These are phyloP conservation scores for Nemapogon koenigi DNA, from an alignment of 2,888 invertebrate species.

Conservation along the genomic window DNA sequence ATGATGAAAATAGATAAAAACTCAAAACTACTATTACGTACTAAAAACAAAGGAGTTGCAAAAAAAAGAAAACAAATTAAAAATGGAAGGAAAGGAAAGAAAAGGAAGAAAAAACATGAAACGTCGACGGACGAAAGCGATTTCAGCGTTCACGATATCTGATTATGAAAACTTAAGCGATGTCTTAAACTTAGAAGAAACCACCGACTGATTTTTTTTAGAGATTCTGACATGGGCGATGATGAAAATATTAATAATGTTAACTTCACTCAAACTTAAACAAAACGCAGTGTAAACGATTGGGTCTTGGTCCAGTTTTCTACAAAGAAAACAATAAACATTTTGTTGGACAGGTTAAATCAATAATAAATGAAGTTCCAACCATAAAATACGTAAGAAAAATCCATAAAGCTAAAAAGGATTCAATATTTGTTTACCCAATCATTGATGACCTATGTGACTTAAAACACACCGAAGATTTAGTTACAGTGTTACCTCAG, in stretches of 20 bases:
- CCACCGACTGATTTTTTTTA: no score
- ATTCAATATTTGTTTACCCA: slow-evolving; percentile 7
- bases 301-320: slow-evolving; percentile 7
- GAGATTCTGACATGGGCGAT: neutral
- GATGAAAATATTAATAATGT: slow-evolving; percentile 1
- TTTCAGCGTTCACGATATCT: slow-evolving; percentile 1
- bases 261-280: neutral
- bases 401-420: slow-evolving; percentile 2
- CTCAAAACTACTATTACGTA: no score
- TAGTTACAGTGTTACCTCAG: neutral
- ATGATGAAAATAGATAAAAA: no score
- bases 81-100: no score
- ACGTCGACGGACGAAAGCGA: neutral
- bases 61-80: no score
- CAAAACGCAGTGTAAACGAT: neutral
- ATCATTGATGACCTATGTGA: slow-evolving; percentile 6
- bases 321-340: slow-evolving; percentile 1
- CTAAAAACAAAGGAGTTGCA: no score
- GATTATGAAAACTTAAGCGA: slow-evolving; percentile 3
- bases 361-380: neutral
- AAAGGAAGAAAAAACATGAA: no score
- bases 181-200: neutral
- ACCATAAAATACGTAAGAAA: slow-evolving; percentile 1
- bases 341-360: neutral
- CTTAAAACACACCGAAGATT: slow-evolving; percentile 8